Evolutionary conservation across 2,797 vertebrate genomes (phyloP).

Genomic region (Pempheris klunzingeri): DNA sequence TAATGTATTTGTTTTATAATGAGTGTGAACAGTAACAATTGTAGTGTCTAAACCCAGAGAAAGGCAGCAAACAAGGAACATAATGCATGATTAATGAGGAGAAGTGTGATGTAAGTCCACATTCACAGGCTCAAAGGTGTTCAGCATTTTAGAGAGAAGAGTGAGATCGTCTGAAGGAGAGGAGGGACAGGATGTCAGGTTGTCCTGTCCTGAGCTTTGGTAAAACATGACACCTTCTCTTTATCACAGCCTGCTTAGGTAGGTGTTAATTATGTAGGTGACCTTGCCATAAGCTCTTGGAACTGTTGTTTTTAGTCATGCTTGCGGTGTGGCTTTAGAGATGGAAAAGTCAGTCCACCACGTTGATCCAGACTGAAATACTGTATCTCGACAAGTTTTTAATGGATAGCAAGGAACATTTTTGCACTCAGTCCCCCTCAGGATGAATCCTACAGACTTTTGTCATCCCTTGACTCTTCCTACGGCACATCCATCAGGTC

Average conservation of each 20-base stretch:
- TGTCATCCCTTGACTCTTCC: neutral
- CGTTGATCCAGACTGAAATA: neutral
- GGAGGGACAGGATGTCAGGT: slow-evolving; percentile 26
- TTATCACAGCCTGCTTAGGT: neutral
- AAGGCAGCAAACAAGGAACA: neutral
- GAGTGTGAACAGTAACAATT: neutral
- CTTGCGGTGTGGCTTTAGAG: neutral
- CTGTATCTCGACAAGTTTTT: too few species aligned
- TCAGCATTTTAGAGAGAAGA: slow-evolving; percentile 11
- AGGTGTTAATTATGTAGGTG: too few species aligned
- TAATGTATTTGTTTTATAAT: slow-evolving; percentile 12
- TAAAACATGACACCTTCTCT: neutral
- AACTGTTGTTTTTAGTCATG: neutral
- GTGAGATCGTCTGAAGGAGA: neutral
- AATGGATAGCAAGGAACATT: too few species aligned
- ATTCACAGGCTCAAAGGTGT: slow-evolving; percentile 14
- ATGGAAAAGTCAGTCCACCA: neutral
- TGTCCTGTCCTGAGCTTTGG: slow-evolving; percentile 7
- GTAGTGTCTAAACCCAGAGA: slow-evolving; percentile 13
- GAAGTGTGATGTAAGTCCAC: slow-evolving; percentile 11
- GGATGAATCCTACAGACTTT: neutral
- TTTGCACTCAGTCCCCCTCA: too few species aligned
- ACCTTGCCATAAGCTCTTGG: neutral
- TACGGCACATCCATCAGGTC: too few species aligned
- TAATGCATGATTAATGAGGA: slow-evolving; percentile 19